Percentiles rank a stretch among this genome's conserved stretches.
phyloP scores from a whole-genome alignment of 2,888 invertebrate genomes.

The Opisthograptis luteolata region DNA sequence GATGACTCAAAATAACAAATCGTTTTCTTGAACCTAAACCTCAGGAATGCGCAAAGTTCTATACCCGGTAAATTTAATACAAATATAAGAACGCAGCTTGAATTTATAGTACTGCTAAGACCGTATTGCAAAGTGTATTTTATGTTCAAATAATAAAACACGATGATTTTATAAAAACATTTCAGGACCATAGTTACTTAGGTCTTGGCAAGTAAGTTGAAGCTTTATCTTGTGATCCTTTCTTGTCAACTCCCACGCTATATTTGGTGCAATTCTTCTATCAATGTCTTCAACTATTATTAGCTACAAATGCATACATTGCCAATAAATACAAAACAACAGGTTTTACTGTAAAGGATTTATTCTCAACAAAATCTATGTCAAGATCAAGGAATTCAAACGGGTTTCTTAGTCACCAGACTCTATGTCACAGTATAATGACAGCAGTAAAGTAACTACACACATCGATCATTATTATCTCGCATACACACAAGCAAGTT shows the following conservation, averaged over 20 bases:
- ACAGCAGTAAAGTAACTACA: slow-evolving; percentile 9
- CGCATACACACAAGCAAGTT: not conserved
- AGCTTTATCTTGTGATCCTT: no score
- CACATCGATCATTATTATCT: not conserved
- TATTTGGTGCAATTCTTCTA: slow-evolving; percentile 12
- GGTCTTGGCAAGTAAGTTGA: no score
- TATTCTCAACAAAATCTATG: slow-evolving; percentile 71
- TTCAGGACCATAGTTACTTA: no score
- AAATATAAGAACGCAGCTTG: no score
- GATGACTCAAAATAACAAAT: no score
- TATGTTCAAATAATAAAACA: no score
- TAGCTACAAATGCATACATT: slow-evolving; percentile 46
- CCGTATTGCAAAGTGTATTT: no score
- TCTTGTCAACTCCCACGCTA: not conserved
- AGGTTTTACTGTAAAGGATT: slow-evolving; percentile 72
- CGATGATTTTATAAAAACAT: no score
- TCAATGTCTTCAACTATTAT: slow-evolving; percentile 32
- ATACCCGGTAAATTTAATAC: no score
- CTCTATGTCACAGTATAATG: slow-evolving; percentile 9
- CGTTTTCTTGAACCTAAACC: no score
- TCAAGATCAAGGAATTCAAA: slow-evolving; percentile 79
- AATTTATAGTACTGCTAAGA: no score
- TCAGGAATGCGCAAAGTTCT: no score
- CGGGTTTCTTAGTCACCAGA: slow-evolving; percentile 66
- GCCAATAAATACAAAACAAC: slow-evolving; percentile 60